Base-by-base conservation (phyloP, 2,888 invertebrate species). In the Diabrotica balteata region DNA sequence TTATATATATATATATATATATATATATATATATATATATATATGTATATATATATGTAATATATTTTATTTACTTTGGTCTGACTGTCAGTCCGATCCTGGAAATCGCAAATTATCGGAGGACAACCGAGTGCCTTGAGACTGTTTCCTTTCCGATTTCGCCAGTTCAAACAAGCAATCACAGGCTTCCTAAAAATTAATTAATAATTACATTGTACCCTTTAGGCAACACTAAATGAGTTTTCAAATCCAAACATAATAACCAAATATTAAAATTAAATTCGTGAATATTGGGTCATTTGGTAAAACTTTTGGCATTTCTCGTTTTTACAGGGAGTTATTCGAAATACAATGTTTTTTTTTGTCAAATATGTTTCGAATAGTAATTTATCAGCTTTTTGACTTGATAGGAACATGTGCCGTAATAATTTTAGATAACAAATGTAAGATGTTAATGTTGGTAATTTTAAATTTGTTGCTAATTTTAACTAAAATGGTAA, bases 111-210 rank as follows among this genome's bases (percentile, higher is more conserved):
- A 32, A 32, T 32, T 32, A 10, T 44, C n/a, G 7, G 44, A 52
- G 47, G 57, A 55, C 63, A 63, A 64, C 62, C 68, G 67, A 44
- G 51, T 70, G 69, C 73, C 72, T 68, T 71, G 61, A 70, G 69
- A 72, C 71, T 71, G 72, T 70, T 75, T 64, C 74, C 70, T 73
- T 74, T 72, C 69, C 73, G 73, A 71, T 73, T 72, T 68, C 65
- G 43, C 63, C 69, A 69, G 67, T 73, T 69, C 70, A 73, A 74
- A 76, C 75, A 72, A 67, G 73, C 71, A 75, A 75, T 76, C 73
- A 72, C 70, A 74, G 72, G 43, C 69, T 68, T 67, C 71, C 32
- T 72, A 73, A 76, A 75, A 74, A 74, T 74, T 75, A 76, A 75
- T 77, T 75, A 77, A 78, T 76, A 74, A 72, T 70, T 67, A 72